A percentile compares a stretch with the other conserved stretches of the same genome.
phyloP scores from a whole-genome alignment of 2,113 vertebrate species.

The Carollia perspicillata region DNA sequence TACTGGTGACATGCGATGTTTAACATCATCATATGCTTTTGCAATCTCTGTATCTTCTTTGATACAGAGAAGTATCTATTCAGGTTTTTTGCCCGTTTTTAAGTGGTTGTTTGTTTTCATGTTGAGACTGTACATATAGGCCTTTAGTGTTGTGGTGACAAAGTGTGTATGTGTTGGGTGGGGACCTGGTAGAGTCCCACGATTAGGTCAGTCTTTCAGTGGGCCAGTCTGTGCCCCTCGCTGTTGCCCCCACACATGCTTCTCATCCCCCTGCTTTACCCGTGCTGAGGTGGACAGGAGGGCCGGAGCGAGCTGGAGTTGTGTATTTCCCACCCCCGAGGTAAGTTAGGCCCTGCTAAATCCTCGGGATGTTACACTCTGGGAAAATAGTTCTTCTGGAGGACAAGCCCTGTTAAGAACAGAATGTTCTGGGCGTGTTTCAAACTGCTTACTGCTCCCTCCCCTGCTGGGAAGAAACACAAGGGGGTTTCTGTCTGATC shows the following conservation, averaged over 20 bases:
- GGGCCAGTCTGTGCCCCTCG: background rate
- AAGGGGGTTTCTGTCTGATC: background rate
- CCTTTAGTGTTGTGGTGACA: background rate
- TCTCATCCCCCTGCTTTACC: background rate
- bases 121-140: background rate
- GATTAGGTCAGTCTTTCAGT: background rate
- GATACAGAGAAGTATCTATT: background rate
- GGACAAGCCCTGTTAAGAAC: background rate
- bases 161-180: accelerated
- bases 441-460: background rate
- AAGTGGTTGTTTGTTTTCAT: background rate
- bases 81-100: background rate
- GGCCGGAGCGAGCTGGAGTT: background rate
- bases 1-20: background rate
- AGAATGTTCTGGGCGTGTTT: background rate
- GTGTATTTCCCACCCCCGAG: background rate
- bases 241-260: background rate
- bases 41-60: background rate
- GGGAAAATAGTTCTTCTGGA: background rate
- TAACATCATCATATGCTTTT: background rate
- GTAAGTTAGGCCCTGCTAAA: background rate
- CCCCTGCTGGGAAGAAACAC: background rate
- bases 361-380: background rate
- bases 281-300: background rate
- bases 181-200: too few species aligned